phyloP scores from a whole-genome alignment of 2,888 invertebrate genomes.

The Conchocele bisecta region DNA sequence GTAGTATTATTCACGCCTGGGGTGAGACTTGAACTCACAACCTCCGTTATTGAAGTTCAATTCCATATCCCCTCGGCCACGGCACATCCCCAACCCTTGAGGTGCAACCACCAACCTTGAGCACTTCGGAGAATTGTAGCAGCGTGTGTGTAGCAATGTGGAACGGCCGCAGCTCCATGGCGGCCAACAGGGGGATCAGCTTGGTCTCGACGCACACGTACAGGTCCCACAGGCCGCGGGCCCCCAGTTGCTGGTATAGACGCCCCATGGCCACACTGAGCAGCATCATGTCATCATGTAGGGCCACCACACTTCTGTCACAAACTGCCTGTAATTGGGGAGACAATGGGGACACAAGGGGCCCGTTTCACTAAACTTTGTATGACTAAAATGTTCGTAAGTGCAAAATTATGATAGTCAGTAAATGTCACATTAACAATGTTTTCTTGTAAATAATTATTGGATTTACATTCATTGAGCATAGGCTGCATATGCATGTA shows the following conservation, averaged over 20 bases:
- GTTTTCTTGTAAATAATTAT: no score
- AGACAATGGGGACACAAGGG: no score
- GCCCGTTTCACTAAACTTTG: no score
- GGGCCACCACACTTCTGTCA: slow-evolving; percentile 20
- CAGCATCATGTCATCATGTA: slow-evolving; percentile 46
- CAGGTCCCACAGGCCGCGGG: slow-evolving; percentile 66
- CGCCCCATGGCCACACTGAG: slow-evolving; percentile 47
- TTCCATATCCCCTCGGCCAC: no score
- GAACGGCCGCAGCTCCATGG: slow-evolving; percentile 72
- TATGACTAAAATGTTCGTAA: no score
- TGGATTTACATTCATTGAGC: no score
- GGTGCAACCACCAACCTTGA: slow-evolving; percentile 74
- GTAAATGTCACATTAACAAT: no score
- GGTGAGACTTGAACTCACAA: no score
- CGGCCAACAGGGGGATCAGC: slow-evolving; percentile 72
- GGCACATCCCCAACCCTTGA: neutral
- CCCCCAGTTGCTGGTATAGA: slow-evolving; percentile 59
- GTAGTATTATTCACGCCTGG: no score
- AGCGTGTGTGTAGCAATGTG: slow-evolving; percentile 67
- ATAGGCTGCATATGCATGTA: no score
- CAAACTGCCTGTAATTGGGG: slow-evolving; percentile 30
- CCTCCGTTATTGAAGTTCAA: no score
- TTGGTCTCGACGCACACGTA: slow-evolving; percentile 72
- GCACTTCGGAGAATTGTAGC: slow-evolving; percentile 66
- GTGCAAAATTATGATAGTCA: no score